Evolutionary conservation across 2,888 invertebrate genomes (phyloP).

Genomic region (Plutella xylostella): DNA sequence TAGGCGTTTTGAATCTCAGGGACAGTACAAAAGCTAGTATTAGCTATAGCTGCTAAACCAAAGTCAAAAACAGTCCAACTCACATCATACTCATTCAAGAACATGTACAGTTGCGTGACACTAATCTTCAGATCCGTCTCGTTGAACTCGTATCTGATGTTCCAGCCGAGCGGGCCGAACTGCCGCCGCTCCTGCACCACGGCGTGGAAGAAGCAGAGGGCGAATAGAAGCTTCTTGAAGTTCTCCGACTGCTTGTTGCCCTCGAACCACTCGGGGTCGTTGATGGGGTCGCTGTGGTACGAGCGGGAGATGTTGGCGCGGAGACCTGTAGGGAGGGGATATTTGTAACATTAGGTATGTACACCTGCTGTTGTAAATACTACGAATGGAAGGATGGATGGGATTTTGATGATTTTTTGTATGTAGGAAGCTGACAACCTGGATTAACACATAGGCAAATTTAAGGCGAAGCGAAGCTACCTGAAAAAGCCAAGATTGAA

Average conservation of each 20-base stretch:
- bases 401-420: no score
- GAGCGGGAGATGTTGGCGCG: slow-evolving; percentile 88
- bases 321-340: slow-evolving; percentile 44
- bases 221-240: slow-evolving; percentile 89
- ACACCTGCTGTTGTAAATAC: no score
- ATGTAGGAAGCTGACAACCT: no score
- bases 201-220: slow-evolving; percentile 95
- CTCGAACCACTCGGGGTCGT: slow-evolving; percentile 89
- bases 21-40: no score
- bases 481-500: no score
- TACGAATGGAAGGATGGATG: no score
- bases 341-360: no score
- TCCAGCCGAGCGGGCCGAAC: slow-evolving; percentile 96
- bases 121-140: slow-evolving; percentile 94
- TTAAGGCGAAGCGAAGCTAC: no score
- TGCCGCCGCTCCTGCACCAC: slow-evolving; percentile 90
- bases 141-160: slow-evolving; percentile 95
- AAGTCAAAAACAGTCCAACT: slow-evolving; percentile 18
- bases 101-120: slow-evolving; percentile 88
- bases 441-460: no score
- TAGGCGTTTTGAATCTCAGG: no score
- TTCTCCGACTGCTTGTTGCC: slow-evolving; percentile 78
- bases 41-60: no score
- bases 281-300: slow-evolving; percentile 88
- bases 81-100: slow-evolving; percentile 82